Evolutionary conservation across 2,888 invertebrate genomes (phyloP), one percentile per base, ranked within the genome.

Genomic region (Pantelozetes paolii): DNA sequence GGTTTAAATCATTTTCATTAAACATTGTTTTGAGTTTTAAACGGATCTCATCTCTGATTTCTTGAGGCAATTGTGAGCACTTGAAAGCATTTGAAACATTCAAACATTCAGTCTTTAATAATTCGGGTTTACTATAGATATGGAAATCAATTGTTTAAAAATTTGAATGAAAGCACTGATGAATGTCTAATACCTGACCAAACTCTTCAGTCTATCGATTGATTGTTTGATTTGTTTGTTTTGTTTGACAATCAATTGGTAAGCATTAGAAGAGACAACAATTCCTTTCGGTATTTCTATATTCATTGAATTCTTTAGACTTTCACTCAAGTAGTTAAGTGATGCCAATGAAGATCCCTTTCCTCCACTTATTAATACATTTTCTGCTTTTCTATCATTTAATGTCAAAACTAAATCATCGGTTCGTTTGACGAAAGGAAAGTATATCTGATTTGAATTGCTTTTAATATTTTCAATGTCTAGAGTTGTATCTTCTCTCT

Each of bases 331-430:
- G 28, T 30, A 30, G 30, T 59, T 28, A 2, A 75, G 57, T 67
- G 62, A 59, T 6, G 72, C 62, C 40, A 75, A 50, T n/a, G 75
- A 75, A n/a, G 62, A 42, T 20, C 75, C 75, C 54, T 75, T 75
- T 36, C 75, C 75, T 26, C 75, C 75, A 67, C 64, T 32, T 23
- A 75, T n/a, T 78, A 79, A 32, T 11, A 64, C 64, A 32, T 32
- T 28, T 32, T 59, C 30, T 28, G 72, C 8, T 40, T 28, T 32
- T 20, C 59, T n/a, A 13, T 59, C 32, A 32, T 62, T 59, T 6
- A 72, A 23, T 40, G 62, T 11, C 9, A 72, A 13, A 23, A 72
- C 72, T 23, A 72, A 57, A 15, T 59, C 59, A 9, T 11, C 8
- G 15, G 59, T 59, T 59, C 23, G 2, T 2, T 20, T 6, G 23